Percentiles rank a stretch among this genome's conserved stretches.
phyloP scores from a whole-genome alignment of 2,113 vertebrate species.

The Columba janthina region DNA sequence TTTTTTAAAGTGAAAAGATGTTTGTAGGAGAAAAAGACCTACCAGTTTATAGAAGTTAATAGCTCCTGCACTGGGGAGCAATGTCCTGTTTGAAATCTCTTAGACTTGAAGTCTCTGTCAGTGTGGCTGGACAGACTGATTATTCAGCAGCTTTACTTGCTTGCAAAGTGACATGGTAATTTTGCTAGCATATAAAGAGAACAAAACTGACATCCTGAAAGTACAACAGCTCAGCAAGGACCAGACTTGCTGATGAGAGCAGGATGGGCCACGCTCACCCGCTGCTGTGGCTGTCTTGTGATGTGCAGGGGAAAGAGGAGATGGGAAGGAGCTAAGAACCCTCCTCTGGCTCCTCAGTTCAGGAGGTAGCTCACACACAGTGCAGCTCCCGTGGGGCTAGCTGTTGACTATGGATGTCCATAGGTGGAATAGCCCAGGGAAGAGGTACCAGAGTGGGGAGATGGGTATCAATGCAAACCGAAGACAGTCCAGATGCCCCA shows the following conservation, averaged over 20 bases:
- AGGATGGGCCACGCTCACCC: not conserved
- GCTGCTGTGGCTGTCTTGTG: not conserved
- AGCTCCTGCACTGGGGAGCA: not conserved
- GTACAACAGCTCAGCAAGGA: not conserved
- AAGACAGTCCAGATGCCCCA: not conserved
- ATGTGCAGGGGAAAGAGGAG: not conserved
- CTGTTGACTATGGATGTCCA: not conserved
- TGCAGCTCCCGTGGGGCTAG: not conserved
- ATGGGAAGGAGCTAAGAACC: not conserved
- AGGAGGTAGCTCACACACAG: not conserved
- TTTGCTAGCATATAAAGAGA: not conserved
- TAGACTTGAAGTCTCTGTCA: not conserved
- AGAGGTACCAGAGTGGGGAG: not conserved
- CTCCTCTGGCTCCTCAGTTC: not conserved
- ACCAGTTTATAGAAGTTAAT: not conserved
- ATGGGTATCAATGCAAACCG: accelerated
- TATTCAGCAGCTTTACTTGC: constrained; percentile 35
- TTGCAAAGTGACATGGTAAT: not conserved
- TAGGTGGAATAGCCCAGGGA: not conserved
- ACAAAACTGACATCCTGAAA: not conserved
- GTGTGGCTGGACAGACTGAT: not conserved
- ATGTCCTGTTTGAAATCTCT: not conserved
- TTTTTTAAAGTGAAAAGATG: not conserved
- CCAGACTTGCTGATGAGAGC: not conserved
- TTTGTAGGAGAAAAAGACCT: not conserved